Evolutionary conservation across 2,113 vertebrate genomes (phyloP).

Genomic region (Maccullochella peelii): DNA sequence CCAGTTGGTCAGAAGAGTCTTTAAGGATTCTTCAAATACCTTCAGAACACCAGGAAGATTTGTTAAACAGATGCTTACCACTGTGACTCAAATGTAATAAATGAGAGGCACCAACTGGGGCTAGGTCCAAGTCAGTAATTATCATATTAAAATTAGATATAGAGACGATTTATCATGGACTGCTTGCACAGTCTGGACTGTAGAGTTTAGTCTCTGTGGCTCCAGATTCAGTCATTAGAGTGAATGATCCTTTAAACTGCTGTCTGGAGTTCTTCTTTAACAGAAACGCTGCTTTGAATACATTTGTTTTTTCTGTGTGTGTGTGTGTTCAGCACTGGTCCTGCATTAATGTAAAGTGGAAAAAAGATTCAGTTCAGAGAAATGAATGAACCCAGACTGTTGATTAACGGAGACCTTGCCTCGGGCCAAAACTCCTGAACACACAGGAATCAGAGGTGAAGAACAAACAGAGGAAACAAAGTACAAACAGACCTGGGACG

Average conservation of each 20-base stretch:
- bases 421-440: slow-evolving; percentile 21
- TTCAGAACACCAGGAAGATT: too few species aligned
- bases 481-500: too few species aligned
- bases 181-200: not conserved
- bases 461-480: slow-evolving; percentile 59
- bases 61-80: not conserved
- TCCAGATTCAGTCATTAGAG: not conserved
- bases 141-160: not conserved
- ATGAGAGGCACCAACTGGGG: too few species aligned
- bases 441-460: slow-evolving; percentile 54
- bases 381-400: slow-evolving; percentile 18
- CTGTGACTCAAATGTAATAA: not conserved
- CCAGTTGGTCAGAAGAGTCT: too few species aligned
- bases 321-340: not conserved
- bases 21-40: too few species aligned
- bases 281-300: not conserved
- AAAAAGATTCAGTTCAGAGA: slow-evolving; percentile 1
- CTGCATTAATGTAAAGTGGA: slow-evolving; percentile 32
- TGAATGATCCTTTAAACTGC: not conserved
- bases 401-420: not conserved
- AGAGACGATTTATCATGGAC: not conserved
- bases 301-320: not conserved
- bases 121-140: too few species aligned
- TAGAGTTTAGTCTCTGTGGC: too few species aligned
- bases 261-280: not conserved